Evolutionary conservation across 2,797 vertebrate species (phyloP).

Genomic region (Anguilla obscura): DNA sequence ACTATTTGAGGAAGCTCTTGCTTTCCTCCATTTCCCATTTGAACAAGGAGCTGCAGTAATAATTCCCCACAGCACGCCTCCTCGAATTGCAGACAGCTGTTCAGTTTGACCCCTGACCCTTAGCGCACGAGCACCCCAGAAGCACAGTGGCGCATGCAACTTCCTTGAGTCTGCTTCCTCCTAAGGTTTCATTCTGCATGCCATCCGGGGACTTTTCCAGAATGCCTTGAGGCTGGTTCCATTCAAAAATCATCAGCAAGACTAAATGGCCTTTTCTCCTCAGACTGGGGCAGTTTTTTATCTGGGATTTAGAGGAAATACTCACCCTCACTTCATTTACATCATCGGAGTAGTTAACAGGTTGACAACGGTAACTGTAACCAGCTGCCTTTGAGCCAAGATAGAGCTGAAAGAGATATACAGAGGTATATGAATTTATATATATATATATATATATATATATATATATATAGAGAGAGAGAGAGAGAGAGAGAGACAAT

Average conservation of each 20-base stretch:
- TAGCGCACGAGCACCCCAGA: not conserved
- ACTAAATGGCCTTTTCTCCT: not conserved
- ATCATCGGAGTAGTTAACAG: slow-evolving; percentile 92
- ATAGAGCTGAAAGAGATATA: slow-evolving; percentile 77
- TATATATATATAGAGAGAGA: slow-evolving; percentile 3
- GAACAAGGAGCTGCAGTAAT: not conserved
- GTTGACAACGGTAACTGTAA: slow-evolving; percentile 97
- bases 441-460: not conserved
- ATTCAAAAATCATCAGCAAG: not conserved
- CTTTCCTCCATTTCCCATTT: not conserved
- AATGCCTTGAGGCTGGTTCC: not conserved
- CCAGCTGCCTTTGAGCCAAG: slow-evolving; percentile 88
- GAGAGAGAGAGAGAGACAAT: not conserved
- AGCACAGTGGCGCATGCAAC: not conserved
- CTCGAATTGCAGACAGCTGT: not conserved
- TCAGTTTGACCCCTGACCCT: not conserved
- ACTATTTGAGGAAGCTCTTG: not conserved
- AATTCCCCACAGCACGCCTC: not conserved
- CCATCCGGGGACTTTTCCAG: not conserved
- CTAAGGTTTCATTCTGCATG: not conserved
- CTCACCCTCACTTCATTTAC: slow-evolving; percentile 97
- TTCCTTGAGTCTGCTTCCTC: not conserved
- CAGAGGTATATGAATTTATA: not conserved
- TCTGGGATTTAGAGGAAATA: slow-evolving; percentile 35
- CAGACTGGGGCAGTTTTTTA: too few relatives aligned